phyloP scores from a whole-genome alignment of 2,797 vertebrate species.

The Phaenicophaeus curvirostris region DNA sequence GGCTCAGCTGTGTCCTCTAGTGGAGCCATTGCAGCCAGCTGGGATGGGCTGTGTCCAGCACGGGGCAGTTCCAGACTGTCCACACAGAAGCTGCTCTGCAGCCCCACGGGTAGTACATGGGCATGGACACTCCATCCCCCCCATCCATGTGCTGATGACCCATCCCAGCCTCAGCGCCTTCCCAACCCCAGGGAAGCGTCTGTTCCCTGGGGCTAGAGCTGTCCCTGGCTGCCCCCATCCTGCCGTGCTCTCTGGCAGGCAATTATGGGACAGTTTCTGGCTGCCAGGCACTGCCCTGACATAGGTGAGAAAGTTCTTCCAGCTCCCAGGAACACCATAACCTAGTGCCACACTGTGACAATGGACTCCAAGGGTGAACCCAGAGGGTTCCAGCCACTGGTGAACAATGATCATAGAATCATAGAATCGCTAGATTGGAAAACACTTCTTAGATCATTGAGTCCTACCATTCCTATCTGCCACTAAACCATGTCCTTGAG shows the following conservation, averaged over 20 bases:
- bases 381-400: too few species aligned
- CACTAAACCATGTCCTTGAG: too few species aligned
- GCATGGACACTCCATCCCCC: rapidly evolving
- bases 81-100: rapidly evolving
- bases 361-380: too few species aligned
- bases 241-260: not conserved
- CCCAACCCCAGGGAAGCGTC: not conserved
- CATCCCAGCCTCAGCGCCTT: not conserved
- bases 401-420: too few species aligned
- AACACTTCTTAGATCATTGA: too few species aligned
- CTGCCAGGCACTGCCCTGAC: not conserved
- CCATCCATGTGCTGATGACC: not conserved
- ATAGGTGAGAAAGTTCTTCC: too few species aligned
- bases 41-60: not conserved
- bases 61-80: not conserved
- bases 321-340: too few species aligned
- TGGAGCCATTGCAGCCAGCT: not conserved
- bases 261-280: not conserved
- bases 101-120: rapidly evolving
- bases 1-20: not conserved
- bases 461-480: too few species aligned
- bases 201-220: not conserved
- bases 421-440: too few species aligned
- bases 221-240: too few species aligned
- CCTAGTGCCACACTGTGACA: too few species aligned